Conservation (phyloP, 2,888 invertebrate species). For the Pasiphila rectangulata region DNA sequence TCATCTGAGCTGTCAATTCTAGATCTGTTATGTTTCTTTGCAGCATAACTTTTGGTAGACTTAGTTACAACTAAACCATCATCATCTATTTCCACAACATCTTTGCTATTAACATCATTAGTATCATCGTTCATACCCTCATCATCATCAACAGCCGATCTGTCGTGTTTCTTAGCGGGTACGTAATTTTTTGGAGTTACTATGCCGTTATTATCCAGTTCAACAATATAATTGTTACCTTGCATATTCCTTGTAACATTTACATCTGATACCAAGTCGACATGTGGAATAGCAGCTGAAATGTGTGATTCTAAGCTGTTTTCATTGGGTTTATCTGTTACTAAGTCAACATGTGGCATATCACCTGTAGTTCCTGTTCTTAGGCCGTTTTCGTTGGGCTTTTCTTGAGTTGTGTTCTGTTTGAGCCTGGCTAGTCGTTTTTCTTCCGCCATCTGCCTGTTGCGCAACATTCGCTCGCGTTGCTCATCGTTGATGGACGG, state of each 20-base stretch:
- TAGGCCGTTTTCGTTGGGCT: background rate
- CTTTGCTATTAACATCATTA: background rate
- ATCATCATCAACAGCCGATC: background rate
- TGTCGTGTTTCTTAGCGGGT: conserved; percentile 13
- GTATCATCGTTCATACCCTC: background rate
- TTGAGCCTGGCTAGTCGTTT: conserved; percentile 78
- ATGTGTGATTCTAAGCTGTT: no score
- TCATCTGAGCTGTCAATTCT: conserved; percentile 26
- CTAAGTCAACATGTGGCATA: no score
- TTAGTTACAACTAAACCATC: conserved; percentile 5
- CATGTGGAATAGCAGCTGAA: no score
- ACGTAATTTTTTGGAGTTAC: conserved; percentile 1
- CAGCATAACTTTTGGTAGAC: conserved; percentile 3
- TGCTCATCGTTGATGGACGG: conserved; percentile 82
- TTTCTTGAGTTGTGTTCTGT: conserved; percentile 35
- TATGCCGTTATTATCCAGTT: conserved; percentile 8
- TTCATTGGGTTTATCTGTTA: no score
- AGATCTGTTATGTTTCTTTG: conserved; percentile 20
- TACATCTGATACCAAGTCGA: background rate
- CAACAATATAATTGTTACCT: conserved; percentile 6
- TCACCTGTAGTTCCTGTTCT: background rate
- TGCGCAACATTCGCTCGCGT: conserved; percentile 84
- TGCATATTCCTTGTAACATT: conserved; percentile 18
- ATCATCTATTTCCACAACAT: conserved; percentile 11
- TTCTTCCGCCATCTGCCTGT: conserved; percentile 84